Evolutionary conservation across 1,140 invertebrate species (phyloP), one percentile per base, ranked within the genome.

Genomic region (Tetramorium simillimum): DNA sequence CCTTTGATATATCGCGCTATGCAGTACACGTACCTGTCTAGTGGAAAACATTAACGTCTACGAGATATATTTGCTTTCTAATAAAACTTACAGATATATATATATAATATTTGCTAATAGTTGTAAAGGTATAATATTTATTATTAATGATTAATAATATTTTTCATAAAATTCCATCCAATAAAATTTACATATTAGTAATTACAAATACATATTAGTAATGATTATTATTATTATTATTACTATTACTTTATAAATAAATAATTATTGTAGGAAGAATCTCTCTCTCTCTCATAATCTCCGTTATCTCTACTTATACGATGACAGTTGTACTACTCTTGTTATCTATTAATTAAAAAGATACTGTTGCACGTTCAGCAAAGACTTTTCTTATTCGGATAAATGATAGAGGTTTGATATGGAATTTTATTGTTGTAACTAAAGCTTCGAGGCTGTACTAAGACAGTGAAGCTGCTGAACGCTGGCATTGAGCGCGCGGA

Each of bases 391-490:
- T 60, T 73, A 28, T 58, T 33, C 10, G 14, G 28, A 14, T 0
- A 5, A n/a, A 14, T 43, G 28, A 75, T 43, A 40, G 49, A 75
- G 28, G 28, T 73, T 60, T 46, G 40, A 46, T 51, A 49, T 28
- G 9, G n/a, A 73, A 37, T 84, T 84, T 84, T 84, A 62, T 43
- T 37, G 67, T 73, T 12, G 28, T 21, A 72, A 21, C 69, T 70
- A 72, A 72, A 28, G 16, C 33, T 43, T 56, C 37, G 16, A n/a
- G 37, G 46, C 18, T n/a, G 53, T 14, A 40, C n/a, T 37, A 37
- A 69, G n/a, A 33, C 28, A 18, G 21, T 14, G 7, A 53, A 33
- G 40, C 12, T 49, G 24, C 53, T 37, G 53, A 60, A 60, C 51
- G n/a, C 14, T 14, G 10, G 51, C 53, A 46, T 73, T 56, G 24